Conservation (phyloP, 2,797 vertebrate species). For the Crenuchus spilurus region DNA sequence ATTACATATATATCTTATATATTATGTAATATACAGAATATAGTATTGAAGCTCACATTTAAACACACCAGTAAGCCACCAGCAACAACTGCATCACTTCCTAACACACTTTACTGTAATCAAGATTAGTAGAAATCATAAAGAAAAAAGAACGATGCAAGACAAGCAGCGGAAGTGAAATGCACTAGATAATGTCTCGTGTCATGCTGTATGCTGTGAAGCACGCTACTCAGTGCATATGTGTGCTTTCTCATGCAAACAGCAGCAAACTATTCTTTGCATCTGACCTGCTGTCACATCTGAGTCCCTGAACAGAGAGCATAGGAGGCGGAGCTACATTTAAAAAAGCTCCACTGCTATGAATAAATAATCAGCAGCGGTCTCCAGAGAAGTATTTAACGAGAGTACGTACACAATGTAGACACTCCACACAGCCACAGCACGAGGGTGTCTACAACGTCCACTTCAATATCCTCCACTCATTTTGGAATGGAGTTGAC, state of each 20-base stretch:
- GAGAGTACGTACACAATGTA: slow-evolving; percentile 22
- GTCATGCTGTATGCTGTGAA: background rate
- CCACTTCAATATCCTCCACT: background rate
- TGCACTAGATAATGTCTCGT: background rate
- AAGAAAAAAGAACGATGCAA: background rate
- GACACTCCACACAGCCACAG: background rate
- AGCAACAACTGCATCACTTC: background rate
- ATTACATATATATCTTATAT: too few relatives aligned
- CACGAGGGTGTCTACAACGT: slow-evolving; percentile 2
- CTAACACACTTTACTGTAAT: background rate
- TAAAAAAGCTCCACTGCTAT: slow-evolving; percentile 28
- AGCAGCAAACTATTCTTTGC: slow-evolving; percentile 14
- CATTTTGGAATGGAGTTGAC: too few relatives aligned
- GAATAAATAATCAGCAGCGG: slow-evolving; percentile 42
- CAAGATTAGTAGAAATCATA: background rate
- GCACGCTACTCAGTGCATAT: too few relatives aligned
- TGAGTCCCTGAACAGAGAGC: slow-evolving; percentile 9
- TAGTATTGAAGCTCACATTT: background rate
- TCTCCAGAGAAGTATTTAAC: slow-evolving; percentile 34
- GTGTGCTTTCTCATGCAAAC: background rate
- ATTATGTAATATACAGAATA: too few relatives aligned
- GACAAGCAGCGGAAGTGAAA: background rate
- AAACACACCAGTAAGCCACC: background rate
- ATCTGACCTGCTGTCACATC: slow-evolving; percentile 32
- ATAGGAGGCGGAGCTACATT: slow-evolving; percentile 18